A percentile compares a stretch with the other conserved stretches of the same genome.
Conservation (phyloP, 2,113 vertebrate genomes). For the Protobothrops flavoviridis region DNA sequence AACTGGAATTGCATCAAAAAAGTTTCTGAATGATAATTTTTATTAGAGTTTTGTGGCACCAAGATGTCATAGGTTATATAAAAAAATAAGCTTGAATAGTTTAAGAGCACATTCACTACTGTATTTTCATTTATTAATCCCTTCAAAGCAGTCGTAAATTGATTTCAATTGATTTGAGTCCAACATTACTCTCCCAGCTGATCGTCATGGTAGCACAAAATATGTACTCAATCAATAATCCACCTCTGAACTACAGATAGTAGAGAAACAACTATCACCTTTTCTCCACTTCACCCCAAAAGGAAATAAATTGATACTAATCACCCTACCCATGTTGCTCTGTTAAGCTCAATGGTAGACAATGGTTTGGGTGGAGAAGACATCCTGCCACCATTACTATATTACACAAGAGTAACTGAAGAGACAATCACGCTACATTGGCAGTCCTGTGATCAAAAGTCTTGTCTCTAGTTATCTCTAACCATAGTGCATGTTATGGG, state of each 20-base stretch:
- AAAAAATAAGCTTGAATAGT: background rate
- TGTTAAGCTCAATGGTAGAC: background rate
- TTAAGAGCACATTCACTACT: background rate
- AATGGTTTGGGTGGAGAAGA: background rate
- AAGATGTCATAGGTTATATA: conserved; percentile 6
- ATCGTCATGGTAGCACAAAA: background rate
- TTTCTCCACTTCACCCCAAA: background rate
- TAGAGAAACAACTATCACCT: background rate
- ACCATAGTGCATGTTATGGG: background rate
- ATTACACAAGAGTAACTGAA: background rate
- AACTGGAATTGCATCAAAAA: conserved; percentile 54
- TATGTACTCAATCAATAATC: background rate
- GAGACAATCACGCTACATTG: background rate
- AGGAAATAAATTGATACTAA: background rate
- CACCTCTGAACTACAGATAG: background rate
- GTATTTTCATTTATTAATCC: background rate
- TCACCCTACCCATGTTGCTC: background rate
- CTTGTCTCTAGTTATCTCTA: background rate
- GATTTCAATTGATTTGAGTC: background rate
- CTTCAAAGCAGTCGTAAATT: background rate
- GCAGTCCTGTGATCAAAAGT: background rate
- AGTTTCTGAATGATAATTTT: conserved; percentile 47
- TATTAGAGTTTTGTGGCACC: conserved; percentile 38
- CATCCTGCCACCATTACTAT: background rate
- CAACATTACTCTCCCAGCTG: background rate